Evolutionary conservation across 2,113 vertebrate species (phyloP), one percentile per base, ranked within the genome.

Genomic region (Zootoca vivipara): DNA sequence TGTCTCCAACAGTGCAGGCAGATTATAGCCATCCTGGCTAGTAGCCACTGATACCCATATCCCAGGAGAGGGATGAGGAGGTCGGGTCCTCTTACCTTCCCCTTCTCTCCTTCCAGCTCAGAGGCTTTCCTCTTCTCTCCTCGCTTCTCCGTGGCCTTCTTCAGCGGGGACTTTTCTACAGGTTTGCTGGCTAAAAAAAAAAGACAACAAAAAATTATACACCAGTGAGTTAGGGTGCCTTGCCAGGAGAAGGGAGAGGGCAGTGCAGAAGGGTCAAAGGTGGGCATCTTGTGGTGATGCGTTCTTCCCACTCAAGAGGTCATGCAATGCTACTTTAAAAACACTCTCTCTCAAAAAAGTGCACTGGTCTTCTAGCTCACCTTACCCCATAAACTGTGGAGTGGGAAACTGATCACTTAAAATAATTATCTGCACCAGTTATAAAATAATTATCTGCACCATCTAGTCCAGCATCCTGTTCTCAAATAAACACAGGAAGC

Each of bases 101-200:
- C 97, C 8, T 96, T 95, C 0, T 92, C 89, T 35, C 94, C 95
- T 0, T 96, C 94, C 2, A 92, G 89, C 95, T 89, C 94, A 0
- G 58, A 93, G 0, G 93, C 92, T 95, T 97, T 98, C 70, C 97
- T 95, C 83, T 98, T 98, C 87, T 95, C 90, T 28, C 95, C 96
- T 58, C 86, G 96, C 85, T 38, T 96, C 87, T 97, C 95, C 91
- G 97, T 92, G 0, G 94, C 74, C 88, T 98, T 98, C 82, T 92
- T 93, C 5, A 69, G 46, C 83, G 98, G 91, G 67, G 93, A 56
- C 92, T 2, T 95, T 69, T 1, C 1, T 38, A 70, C 3, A 52
- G 58, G 70, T 93, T 93, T 95, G 82, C 40, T 94, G 16, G 92
- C 95, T 95, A 13, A 87, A 90, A 89, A 12, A 64, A 30, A 6